Percentiles rank a stretch among this genome's conserved stretches.
Conservation (phyloP, 2,113 vertebrate species). For the Cephalopterus ornatus region DNA sequence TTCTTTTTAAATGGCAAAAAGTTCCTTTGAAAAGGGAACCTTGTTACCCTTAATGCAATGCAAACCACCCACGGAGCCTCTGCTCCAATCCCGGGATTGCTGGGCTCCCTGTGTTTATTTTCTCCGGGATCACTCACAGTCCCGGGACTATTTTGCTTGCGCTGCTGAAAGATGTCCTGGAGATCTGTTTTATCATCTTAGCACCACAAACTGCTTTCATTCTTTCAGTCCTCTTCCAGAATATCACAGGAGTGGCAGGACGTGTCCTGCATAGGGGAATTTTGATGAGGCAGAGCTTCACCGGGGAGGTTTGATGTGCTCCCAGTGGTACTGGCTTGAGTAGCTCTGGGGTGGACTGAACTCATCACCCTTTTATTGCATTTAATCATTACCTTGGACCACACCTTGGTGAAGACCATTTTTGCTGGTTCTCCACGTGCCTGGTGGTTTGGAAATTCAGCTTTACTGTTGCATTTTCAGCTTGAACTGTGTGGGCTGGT, state of each 20-base stretch:
- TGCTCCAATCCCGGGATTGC: neutral
- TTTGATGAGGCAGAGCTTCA: neutral
- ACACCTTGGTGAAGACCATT: fast-evolving
- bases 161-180: constrained; percentile 31
- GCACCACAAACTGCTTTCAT: neutral
- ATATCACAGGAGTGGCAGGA: neutral
- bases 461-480: neutral
- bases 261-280: neutral
- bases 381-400: neutral
- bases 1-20: neutral
- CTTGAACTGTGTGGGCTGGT: neutral
- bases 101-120: constrained; percentile 40
- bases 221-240: neutral
- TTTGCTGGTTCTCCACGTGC: neutral
- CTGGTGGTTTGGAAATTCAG: neutral
- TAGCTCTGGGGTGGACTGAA: neutral
- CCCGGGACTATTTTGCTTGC: neutral
- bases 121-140: neutral
- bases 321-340: neutral
- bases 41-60: neutral
- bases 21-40: constrained; percentile 11
- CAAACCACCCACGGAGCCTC: constrained; percentile 51
- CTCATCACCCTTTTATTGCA: neutral
- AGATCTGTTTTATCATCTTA: constrained; percentile 49
- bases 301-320: neutral